Base-by-base conservation (phyloP, 2,888 invertebrate species). In the Mellilla xanthometata region DNA sequence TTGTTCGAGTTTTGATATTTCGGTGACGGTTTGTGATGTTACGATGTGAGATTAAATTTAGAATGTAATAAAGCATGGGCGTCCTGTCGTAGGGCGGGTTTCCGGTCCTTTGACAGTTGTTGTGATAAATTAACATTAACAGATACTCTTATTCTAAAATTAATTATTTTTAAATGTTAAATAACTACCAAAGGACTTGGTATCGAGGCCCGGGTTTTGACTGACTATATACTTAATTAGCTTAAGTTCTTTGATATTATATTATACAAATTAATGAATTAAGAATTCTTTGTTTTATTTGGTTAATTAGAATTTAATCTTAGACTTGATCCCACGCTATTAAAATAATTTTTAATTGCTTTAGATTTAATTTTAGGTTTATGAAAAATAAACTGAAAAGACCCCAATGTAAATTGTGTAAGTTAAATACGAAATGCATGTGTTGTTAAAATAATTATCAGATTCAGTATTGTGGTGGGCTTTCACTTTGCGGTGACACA, bases 401-500 rank as follows among this genome's bases (percentile, higher is more conserved):
- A n/a, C n/a, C n/a, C n/a, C 10, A 15, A 26, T 27, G 12, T 0
- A 4, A 29, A 23, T 30, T 27, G 28, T 28, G 28, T 12, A 28
- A 28, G 6, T 32, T 15, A 19, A 32, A 43, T 23, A 33, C 32
- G 27, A 5, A 7, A 13, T 8, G 19, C 11, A 32, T 24, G 30
- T 9, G 29, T 12, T 2, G 8, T 23, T 26, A 27, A 10, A 36
- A 26, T 23, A 22, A 43, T 36, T 10, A 7, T 10, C 12, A 11
- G 12, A 32, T 10, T 12, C n/a, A 7, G 19, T 19, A 44, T 46
- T 50, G 41, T 46, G 31, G 34, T 40, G 33, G 36, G 48, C 51
- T 57, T 54, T 52, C 57, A 47, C 54, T 19, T 36, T 33, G 12
- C 11, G 8, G 33, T n/a, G 39, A 32, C 24, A 49, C 49, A 49